Percentiles rank a stretch among this genome's conserved stretches.
Conservation (phyloP, 2,888 invertebrate genomes). For the Drosophila nr. fundita region DNA sequence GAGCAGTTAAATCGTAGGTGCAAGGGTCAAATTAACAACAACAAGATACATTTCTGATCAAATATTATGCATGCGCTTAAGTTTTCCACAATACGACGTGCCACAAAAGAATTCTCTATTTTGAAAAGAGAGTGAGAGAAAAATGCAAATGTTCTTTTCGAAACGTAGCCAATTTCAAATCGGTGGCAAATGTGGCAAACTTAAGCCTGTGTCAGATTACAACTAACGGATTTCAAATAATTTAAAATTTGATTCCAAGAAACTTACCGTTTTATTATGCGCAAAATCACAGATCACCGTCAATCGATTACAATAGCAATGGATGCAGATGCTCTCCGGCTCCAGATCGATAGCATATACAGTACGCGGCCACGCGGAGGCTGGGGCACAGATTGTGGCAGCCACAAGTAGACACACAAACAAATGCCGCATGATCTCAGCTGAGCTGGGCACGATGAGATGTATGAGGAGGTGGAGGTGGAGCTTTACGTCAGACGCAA, state of each 20-base stretch:
- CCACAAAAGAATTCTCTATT: background rate
- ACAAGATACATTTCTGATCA: background rate
- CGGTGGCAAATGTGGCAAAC: background rate
- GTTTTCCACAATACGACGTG: no score
- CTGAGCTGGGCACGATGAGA: conserved; percentile 11
- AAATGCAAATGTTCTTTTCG: background rate
- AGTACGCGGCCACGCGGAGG: background rate
- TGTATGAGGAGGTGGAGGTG: background rate
- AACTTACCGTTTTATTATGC: conserved; percentile 46
- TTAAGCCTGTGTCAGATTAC: background rate
- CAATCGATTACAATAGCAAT: conserved; percentile 24
- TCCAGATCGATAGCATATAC: background rate
- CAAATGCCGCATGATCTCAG: conserved; percentile 34
- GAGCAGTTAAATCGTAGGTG: background rate
- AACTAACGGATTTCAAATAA: background rate
- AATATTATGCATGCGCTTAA: no score
- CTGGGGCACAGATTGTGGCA: background rate
- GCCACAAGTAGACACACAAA: conserved; percentile 19
- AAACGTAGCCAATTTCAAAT: background rate
- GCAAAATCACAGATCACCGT: conserved; percentile 34
- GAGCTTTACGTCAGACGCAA: background rate
- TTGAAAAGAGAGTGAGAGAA: background rate
- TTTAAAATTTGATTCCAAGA: background rate
- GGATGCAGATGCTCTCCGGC: conserved; percentile 30
- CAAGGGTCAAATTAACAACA: background rate